Conservation (phyloP, 2,888 invertebrate species). For the Prosapia bicincta region DNA sequence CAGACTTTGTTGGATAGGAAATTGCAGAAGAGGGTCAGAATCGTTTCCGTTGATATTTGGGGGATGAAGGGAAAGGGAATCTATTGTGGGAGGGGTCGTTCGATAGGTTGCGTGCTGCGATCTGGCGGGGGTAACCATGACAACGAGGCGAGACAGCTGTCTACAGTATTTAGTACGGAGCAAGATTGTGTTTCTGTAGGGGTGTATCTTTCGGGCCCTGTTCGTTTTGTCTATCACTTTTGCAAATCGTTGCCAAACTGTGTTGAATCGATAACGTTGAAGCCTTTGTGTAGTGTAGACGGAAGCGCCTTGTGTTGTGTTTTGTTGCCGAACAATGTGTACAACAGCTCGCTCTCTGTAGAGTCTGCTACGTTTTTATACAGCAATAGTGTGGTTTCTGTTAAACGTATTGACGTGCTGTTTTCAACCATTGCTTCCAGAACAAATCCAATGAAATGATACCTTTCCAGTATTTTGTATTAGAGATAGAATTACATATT, state of each 20-base stretch:
- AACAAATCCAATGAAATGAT: too few relatives aligned
- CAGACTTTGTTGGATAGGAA: background rate
- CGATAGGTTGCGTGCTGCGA: background rate
- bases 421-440: too few relatives aligned
- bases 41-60: background rate
- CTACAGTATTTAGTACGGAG: background rate
- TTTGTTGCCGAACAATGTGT: too few relatives aligned
- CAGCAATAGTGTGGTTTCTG: too few relatives aligned
- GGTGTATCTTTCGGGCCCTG: background rate
- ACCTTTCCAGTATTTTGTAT: too few relatives aligned
- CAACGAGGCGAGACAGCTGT: background rate
- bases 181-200: background rate
- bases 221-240: background rate
- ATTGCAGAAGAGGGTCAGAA: slow-evolving; percentile 2
- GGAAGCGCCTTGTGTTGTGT: too few relatives aligned
- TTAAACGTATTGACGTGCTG: too few relatives aligned
- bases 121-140: background rate
- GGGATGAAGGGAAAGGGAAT: background rate
- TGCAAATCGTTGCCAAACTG: background rate
- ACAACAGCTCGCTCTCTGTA: too few relatives aligned
- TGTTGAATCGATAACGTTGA: background rate
- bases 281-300: background rate
- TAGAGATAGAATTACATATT: too few relatives aligned
- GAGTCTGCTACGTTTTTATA: too few relatives aligned
- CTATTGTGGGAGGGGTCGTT: background rate